Evolutionary conservation across 2,888 invertebrate species (phyloP).

Genomic region (Invenusta paracnida): DNA sequence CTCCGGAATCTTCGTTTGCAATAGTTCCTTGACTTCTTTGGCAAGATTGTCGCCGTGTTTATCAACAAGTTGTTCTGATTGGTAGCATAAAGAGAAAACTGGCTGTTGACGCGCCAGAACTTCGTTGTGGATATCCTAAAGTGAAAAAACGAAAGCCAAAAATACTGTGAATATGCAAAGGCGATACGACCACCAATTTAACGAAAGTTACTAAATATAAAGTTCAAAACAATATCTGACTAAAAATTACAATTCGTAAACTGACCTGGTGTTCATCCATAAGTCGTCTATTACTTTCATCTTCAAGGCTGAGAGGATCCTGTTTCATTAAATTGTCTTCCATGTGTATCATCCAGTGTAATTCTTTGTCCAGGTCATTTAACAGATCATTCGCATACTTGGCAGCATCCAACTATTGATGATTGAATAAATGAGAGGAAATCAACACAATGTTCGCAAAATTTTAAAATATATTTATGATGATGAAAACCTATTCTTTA

Average conservation of each 20-base stretch:
- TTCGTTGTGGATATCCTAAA: slow-evolving; percentile 42
- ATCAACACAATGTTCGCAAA: too few species aligned
- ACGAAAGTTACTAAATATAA: too few species aligned
- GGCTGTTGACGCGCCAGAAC: slow-evolving; percentile 40
- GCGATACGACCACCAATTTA: too few species aligned
- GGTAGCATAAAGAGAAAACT: slow-evolving; percentile 34
- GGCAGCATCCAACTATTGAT: slow-evolving; percentile 37
- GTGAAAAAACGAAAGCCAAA: slow-evolving; percentile 32
- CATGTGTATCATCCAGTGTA: slow-evolving; percentile 19
- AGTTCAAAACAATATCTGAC: neutral
- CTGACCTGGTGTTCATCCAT: slow-evolving; percentile 36
- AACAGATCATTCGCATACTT: slow-evolving; percentile 35
- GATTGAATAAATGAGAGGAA: too few species aligned
- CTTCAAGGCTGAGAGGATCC: neutral
- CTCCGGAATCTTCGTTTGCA: neutral
- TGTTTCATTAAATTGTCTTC: slow-evolving; percentile 32
- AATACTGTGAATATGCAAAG: neutral
- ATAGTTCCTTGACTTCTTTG: slow-evolving; percentile 18
- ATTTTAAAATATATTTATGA: too few species aligned
- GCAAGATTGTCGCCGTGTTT: slow-evolving; percentile 38
- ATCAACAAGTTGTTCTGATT: slow-evolving; percentile 37
- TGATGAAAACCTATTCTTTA: too few species aligned
- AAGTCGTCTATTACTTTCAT: neutral
- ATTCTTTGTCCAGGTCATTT: slow-evolving; percentile 21
- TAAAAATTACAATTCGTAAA: neutral